A percentile compares a stretch with the other conserved stretches of the same genome.
These are phyloP conservation scores for Osmerus mordax DNA, from an alignment of 2,113 vertebrate species.

Conservation along the genomic window DNA sequence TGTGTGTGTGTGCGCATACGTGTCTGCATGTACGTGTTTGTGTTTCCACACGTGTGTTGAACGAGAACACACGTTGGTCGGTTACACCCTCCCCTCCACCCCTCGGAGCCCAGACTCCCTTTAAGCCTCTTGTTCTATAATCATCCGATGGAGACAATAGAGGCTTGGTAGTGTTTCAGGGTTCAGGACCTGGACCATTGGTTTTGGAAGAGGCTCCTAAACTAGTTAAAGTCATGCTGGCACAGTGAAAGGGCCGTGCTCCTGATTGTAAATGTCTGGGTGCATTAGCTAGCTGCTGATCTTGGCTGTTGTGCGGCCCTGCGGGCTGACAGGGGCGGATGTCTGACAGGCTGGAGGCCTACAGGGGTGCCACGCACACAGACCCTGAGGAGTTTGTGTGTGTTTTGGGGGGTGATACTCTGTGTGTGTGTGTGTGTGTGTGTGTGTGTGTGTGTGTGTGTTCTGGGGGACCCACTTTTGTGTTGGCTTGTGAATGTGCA, in stretches of 20 bases:
- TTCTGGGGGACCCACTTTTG: no score
- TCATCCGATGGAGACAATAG: constrained; percentile 22
- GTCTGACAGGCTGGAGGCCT: constrained; percentile 26
- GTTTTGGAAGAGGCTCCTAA: constrained; percentile 34
- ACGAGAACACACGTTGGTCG: no score
- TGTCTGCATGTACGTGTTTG: constrained; percentile 13
- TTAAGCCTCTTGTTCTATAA: background rate
- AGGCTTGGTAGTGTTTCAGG: constrained; percentile 12
- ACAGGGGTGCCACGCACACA: constrained; percentile 27
- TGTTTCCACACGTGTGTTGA: constrained; percentile 3
- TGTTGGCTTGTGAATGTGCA: no score
- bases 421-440: no score
- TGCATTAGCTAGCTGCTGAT: constrained; percentile 33
- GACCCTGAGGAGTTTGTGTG: constrained; percentile 3
- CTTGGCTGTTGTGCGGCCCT: constrained; percentile 34
- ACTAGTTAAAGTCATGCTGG: constrained; percentile 44
- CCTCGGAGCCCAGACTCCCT: background rate
- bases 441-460: no score
- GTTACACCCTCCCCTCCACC: background rate
- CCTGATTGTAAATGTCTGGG: constrained; percentile 24
- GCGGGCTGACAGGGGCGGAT: constrained; percentile 39
- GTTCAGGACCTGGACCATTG: constrained; percentile 19
- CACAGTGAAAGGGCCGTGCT: constrained; percentile 43
- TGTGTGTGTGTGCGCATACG: background rate
- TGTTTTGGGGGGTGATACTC: no score